These are phyloP conservation scores for Alosa alosa DNA, from an alignment of 2,113 vertebrate genomes.

Conservation along the genomic window DNA sequence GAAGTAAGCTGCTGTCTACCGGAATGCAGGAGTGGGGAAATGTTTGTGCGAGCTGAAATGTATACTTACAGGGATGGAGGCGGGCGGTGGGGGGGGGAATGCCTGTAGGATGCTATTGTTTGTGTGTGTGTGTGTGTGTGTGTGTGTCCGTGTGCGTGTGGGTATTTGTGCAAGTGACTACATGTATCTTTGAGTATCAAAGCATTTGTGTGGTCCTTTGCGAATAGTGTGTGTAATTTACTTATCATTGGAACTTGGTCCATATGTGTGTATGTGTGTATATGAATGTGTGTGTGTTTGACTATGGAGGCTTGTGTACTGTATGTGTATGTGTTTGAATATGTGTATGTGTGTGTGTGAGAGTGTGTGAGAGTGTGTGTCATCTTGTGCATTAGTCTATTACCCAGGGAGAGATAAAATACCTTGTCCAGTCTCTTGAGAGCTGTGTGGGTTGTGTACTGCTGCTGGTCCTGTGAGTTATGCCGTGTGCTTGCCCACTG, in stretches of 20 bases:
- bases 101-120: neutral
- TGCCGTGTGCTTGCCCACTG: neutral
- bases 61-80: neutral
- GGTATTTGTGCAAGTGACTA: neutral
- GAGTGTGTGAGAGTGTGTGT: neutral
- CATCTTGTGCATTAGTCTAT: neutral
- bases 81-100: neutral
- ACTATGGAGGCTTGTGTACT: slow-evolving; percentile 26
- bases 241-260: neutral
- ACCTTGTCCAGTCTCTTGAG: neutral
- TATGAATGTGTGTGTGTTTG: neutral
- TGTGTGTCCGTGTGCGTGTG: neutral
- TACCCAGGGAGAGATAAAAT: neutral
- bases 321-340: slow-evolving; percentile 16
- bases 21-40: neutral
- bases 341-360: slow-evolving; percentile 8
- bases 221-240: slow-evolving; percentile 5
- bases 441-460: neutral
- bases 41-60: neutral
- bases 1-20: neutral
- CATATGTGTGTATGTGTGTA: slow-evolving; percentile 22
- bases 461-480: neutral
- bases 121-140: too few species aligned
- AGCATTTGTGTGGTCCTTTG: neutral
- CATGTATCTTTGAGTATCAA: neutral